These are phyloP conservation scores for Chrysochloris asiatica DNA, from an alignment of 2,113 vertebrate species.

Conservation along the genomic window DNA sequence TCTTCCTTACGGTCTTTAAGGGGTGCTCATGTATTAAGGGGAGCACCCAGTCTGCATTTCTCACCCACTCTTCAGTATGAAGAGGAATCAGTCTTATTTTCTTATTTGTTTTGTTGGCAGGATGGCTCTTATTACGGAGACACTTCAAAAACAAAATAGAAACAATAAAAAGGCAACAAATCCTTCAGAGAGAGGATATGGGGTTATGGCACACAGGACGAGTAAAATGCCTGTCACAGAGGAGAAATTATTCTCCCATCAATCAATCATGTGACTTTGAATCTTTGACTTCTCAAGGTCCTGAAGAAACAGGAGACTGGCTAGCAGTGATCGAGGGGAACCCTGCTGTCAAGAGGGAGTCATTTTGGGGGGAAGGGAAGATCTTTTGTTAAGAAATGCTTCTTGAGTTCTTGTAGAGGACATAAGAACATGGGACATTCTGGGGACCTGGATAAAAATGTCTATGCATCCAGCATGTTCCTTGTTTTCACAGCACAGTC, in stretches of 20 bases:
- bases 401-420: neutral
- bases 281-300: conserved; percentile 5
- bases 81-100: neutral
- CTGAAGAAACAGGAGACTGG: neutral
- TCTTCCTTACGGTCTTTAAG: neutral
- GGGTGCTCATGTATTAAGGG: neutral
- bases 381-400: neutral
- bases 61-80: neutral
- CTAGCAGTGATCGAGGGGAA: neutral
- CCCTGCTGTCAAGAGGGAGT: neutral
- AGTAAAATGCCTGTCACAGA: too few relatives aligned
- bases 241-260: neutral
- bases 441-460: neutral
- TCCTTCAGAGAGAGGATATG: neutral
- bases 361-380: neutral
- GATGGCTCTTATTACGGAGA: neutral
- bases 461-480: neutral
- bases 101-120: neutral
- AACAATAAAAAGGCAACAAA: neutral
- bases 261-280: neutral
- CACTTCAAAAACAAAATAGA: conserved; percentile 6
- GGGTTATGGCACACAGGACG: neutral
- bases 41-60: neutral
- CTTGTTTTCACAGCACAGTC: neutral
- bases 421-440: neutral